Percentiles rank a stretch among this genome's conserved stretches.
Conservation (phyloP, 2,888 invertebrate genomes). For the Lordiphosa fenestrarum region DNA sequence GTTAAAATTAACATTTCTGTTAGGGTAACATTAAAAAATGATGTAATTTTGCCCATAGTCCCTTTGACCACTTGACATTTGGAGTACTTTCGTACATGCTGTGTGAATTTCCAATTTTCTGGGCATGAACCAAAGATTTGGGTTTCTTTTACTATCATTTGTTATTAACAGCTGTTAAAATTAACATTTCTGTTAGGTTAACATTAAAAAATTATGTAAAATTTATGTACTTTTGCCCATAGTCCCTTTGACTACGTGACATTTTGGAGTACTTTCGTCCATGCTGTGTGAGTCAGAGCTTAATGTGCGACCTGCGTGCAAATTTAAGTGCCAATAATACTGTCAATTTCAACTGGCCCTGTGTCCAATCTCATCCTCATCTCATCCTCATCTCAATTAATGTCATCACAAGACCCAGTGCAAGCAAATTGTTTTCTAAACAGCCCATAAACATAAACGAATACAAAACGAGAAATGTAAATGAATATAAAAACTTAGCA, state of each 20-base stretch:
- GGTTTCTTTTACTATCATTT: too few species aligned
- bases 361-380: conserved; percentile 16
- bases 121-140: too few species aligned
- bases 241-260: conserved; percentile 36
- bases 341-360: conserved; percentile 65
- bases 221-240: conserved; percentile 1
- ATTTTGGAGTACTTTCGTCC: conserved; percentile 49
- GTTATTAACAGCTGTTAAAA: too few species aligned
- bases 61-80: conserved; percentile 39
- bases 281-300: conserved; percentile 49
- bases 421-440: conserved; percentile 67
- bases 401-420: conserved; percentile 41
- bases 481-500: conserved; percentile 66
- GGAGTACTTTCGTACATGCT: conserved; percentile 43
- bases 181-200: too few species aligned
- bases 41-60: conserved; percentile 12
- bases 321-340: conserved; percentile 71
- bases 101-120: conserved; percentile 42
- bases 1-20: too few species aligned
- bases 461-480: conserved; percentile 72
- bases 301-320: conserved; percentile 26
- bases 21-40: too few species aligned
- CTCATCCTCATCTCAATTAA: conserved; percentile 52
- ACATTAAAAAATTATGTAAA: neutral
- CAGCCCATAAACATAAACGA: conserved; percentile 70